These are phyloP conservation scores for Andricus grossulariae DNA, from an alignment of 1,140 invertebrate species.

Conservation along the genomic window DNA sequence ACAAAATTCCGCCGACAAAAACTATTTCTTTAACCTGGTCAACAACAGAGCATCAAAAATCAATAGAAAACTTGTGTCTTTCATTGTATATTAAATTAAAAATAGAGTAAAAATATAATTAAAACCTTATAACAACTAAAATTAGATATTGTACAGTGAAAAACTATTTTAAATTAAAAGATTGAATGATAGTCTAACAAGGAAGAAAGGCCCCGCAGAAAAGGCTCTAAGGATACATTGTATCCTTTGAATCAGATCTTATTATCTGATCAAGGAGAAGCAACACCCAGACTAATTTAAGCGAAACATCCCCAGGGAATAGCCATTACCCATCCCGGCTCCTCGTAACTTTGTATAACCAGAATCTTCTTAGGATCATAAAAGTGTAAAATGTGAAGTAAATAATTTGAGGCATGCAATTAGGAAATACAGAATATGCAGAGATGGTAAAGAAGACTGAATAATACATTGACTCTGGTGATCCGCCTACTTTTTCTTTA, in stretches of 20 bases:
- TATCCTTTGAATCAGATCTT: not conserved
- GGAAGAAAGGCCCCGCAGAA: not conserved
- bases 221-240: not conserved
- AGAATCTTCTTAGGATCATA: not conserved
- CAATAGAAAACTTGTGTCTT: no score
- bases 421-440: not conserved
- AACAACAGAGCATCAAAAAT: no score
- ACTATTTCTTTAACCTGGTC: no score
- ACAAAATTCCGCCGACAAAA: no score
- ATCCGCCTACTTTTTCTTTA: not conserved
- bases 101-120: no score
- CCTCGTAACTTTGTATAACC: not conserved
- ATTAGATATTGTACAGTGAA: no score
- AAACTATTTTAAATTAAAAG: no score
- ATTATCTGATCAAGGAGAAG: slow-evolving; percentile 9
- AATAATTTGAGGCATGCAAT: not conserved
- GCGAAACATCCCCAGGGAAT: slow-evolving; percentile 20
- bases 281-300: slow-evolving; percentile 21
- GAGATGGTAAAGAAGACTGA: not conserved
- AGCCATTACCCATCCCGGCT: not conserved
- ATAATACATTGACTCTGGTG: not conserved
- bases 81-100: no score
- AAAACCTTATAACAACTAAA: no score
- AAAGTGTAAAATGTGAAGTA: slow-evolving; percentile 15
- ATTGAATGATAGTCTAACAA: not conserved